These are phyloP conservation scores for Chrysopilus asiliformis DNA, from an alignment of 2,888 invertebrate species.

Conservation along the genomic window DNA sequence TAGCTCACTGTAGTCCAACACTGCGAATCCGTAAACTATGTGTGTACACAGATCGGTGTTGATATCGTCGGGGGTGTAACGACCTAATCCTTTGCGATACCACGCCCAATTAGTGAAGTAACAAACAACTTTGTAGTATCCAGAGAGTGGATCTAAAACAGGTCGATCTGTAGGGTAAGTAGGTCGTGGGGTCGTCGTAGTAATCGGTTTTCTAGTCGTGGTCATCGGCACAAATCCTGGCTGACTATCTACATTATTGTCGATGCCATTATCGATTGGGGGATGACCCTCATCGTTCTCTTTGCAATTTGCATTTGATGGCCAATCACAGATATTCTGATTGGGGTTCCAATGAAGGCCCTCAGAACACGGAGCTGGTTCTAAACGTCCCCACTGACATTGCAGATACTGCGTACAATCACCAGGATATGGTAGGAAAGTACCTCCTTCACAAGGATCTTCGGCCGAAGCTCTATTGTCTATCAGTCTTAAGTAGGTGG, in stretches of 20 bases:
- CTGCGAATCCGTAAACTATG: conserved; percentile 85
- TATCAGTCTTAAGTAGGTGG: conserved; percentile 25
- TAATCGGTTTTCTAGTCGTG: conserved; percentile 22
- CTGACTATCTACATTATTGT: conserved; percentile 10
- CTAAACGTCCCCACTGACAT: conserved; percentile 66
- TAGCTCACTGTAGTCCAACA: conserved; percentile 68
- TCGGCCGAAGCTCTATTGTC: conserved; percentile 30
- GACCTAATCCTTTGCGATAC: conserved; percentile 70
- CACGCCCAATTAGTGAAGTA: conserved; percentile 93
- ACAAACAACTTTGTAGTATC: conserved; percentile 69
- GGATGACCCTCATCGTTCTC: conserved; percentile 14
- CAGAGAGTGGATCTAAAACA: conserved; percentile 40
- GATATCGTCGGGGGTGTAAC: conserved; percentile 74
- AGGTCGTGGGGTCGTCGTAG: conserved; percentile 24
- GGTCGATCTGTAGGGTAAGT: conserved; percentile 28
- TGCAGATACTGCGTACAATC: conserved; percentile 63
- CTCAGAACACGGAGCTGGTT: conserved; percentile 54
- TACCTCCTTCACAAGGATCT: conserved; percentile 47
- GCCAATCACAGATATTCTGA: conserved; percentile 60
- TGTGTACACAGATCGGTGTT: conserved; percentile 82
- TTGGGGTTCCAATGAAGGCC: conserved; percentile 63
- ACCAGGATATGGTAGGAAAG: conserved; percentile 48
- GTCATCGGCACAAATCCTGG: conserved; percentile 19
- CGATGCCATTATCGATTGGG: conserved; percentile 12
- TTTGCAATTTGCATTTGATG: conserved; percentile 46